Base-by-base conservation (phyloP, 1,140 invertebrate genomes). In the Steinernema khuongi region DNA sequence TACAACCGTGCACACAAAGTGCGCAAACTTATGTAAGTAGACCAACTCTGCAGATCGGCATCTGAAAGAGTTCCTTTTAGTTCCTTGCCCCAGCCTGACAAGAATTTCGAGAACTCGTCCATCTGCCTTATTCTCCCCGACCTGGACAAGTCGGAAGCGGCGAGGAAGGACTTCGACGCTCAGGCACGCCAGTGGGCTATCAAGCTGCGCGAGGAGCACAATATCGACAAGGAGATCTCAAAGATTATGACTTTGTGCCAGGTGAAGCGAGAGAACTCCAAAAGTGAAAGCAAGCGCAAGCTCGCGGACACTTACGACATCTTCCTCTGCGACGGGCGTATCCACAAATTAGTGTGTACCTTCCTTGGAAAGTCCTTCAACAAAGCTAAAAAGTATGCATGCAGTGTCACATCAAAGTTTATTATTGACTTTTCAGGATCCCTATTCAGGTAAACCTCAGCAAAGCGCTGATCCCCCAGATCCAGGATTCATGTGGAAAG, bases 41-140 rank as follows among this genome's bases (percentile, higher is more conserved):
- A 30, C 50, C 30, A 29, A 41, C 19, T 28, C 19, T 36, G 14
- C 41, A n/a, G n/a, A n/a, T n/a, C 17, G 30, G 41, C 18, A 50
- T 18, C n/a, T 7, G 26, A 50, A 43, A 73, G 32, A 33, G 17
- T 0, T 77, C 29, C 7, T 77, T 78, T 50, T 68, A 78, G 77
- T 22, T 29, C 44, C 1, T 66, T 78, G 1, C 77, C 77, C 4
- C 70, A 71, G 31, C 28, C 76, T 1, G 30, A 43, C 28, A 60
- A 60, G 26, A 74, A 26, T 18, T 66, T 74, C 19, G 66, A 68
- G 22, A 73, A 73, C 44, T 60, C 77, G 1, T 74, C 76, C 0
- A 36, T 78, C 29, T 78, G 77, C 32, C 4, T 78, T 4, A 78
- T 78, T 41, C 44, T 78, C 41, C 75, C 75, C 28, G 77, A 78